Evolutionary conservation across 2,888 invertebrate genomes (phyloP), one percentile per base, ranked within the genome.

Genomic region (Lamellibrachia columna): DNA sequence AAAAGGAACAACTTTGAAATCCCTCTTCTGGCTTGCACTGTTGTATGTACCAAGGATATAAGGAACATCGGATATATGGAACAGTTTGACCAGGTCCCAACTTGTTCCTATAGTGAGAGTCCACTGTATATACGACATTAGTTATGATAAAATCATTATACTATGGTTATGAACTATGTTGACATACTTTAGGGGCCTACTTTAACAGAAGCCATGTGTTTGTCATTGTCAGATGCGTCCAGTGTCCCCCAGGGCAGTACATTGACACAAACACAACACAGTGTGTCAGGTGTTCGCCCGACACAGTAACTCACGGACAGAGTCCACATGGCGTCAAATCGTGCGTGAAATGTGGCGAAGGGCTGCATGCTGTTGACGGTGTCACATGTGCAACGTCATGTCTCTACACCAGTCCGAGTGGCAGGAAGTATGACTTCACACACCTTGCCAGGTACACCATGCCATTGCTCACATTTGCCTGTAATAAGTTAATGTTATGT

Each of bases 161-260:
- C 15, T 53, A 15, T 91, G 9, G n/a, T 4, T 53, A 7, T 53
- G 53, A 40, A 53, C 53, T 91, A 53, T 7, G 53, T 91, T 52
- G 53, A 91, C 55, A 28, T 28, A n/a, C n/a, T 75, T 22, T 52
- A 8, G 93, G 53, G 92, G 94, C 75, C 15, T 75, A 75, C 55
- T 9, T 55, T 55, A 55, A 22, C 6, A 11, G n/a, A 3, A 22
- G 6, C 15, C 22, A 22, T 75, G 75, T 75, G 75, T 11, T 75
- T 6, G 75, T 2, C 94, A 97, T 75, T 6, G 75, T 2, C 94
- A 97, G 97, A 4, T 97, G 97, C 95, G 96, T 97, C 28, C 97
- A 97, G 0, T 97, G 97, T 95, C 97, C 97, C 4, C 95, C 96
- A 90, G 97, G 97, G 3, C 96, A 97, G 91, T 97, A 97, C 95